Percentiles rank a stretch among this genome's conserved stretches.
phyloP scores from a whole-genome alignment of 2,113 vertebrate genomes.

The Orcinus orca region DNA sequence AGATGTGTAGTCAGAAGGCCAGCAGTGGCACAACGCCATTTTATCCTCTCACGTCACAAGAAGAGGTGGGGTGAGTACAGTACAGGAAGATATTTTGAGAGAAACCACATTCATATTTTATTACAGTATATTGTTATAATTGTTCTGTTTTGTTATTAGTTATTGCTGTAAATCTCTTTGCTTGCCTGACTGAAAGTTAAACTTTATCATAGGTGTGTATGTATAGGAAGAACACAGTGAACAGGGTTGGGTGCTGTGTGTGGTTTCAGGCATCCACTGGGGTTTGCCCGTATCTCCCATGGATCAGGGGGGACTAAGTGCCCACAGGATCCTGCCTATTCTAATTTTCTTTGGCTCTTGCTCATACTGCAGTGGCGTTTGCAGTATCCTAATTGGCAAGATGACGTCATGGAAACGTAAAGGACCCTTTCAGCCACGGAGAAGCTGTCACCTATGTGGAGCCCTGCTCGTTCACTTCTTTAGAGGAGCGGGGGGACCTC shows the following conservation, averaged over 20 bases:
- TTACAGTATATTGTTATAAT: accelerated
- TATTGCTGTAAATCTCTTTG: too few species aligned
- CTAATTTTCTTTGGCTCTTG: neutral
- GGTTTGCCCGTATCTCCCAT: accelerated
- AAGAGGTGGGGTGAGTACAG: neutral
- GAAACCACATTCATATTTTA: neutral
- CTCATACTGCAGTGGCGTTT: neutral
- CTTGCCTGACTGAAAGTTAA: too few species aligned
- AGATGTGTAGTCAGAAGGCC: too few species aligned
- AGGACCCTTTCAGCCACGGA: neutral
- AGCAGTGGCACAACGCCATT: too few species aligned
- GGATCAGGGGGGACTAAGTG: too few species aligned
- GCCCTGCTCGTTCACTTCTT: neutral
- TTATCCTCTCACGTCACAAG: neutral
- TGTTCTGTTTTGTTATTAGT: too few species aligned
- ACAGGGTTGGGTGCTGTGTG: too few species aligned
- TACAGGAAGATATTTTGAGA: neutral
- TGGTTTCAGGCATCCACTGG: accelerated
- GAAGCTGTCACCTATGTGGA: neutral
- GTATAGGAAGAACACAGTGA: too few species aligned
- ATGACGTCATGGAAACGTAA: neutral
- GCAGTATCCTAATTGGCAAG: neutral
- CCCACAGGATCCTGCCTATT: neutral
- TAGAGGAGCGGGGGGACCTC: neutral
- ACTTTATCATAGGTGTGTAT: too few species aligned